phyloP scores from a whole-genome alignment of 2,113 vertebrate species.

The Regulus satrapa region DNA sequence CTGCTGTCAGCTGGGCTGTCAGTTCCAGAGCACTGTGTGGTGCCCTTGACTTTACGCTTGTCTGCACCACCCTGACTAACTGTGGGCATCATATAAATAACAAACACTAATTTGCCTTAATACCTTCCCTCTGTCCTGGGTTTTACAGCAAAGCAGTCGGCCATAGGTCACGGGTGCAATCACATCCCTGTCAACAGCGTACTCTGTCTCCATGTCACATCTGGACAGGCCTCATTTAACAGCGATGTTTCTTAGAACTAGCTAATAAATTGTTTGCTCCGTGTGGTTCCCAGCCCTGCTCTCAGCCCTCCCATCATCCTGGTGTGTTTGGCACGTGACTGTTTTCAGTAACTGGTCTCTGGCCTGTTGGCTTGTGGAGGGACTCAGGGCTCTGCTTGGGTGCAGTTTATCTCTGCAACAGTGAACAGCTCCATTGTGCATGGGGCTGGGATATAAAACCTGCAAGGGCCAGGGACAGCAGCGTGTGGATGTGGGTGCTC shows the following conservation, averaged over 20 bases:
- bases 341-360: neutral
- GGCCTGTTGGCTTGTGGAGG: neutral
- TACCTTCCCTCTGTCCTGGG: neutral
- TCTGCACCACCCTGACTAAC: neutral
- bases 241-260: neutral
- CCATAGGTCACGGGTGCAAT: neutral
- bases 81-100: neutral
- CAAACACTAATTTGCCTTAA: neutral
- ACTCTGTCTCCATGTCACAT: neutral
- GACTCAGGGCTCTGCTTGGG: neutral
- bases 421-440: neutral
- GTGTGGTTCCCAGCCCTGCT: neutral
- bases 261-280: neutral
- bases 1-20: slow-evolving; percentile 23
- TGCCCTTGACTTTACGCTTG: neutral
- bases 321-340: fast-evolving
- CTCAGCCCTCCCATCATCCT: neutral
- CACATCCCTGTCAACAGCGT: neutral
- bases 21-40: neutral
- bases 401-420: neutral
- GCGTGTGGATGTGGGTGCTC: neutral
- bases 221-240: neutral
- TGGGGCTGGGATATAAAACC: neutral
- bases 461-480: fast-evolving
- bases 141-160: neutral